A percentile compares a stretch with the other conserved stretches of the same genome.
Evolutionary conservation across 2,888 invertebrate genomes (phyloP).

Genomic region (Osedax fenrisi): DNA sequence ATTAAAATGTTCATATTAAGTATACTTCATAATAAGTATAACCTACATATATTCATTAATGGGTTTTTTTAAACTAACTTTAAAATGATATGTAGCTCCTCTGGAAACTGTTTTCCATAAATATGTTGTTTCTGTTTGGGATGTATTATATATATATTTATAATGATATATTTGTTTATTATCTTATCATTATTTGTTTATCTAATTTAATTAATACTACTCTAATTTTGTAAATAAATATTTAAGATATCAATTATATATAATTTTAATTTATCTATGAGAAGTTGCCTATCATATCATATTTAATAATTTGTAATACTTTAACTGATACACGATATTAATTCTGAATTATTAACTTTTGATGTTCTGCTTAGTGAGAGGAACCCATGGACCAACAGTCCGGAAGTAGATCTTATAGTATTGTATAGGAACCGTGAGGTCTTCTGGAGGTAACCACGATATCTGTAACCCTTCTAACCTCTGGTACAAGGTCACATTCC

Average conservation of each 20-base stretch:
- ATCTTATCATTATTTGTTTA: too few species aligned
- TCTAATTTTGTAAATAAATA: too few species aligned
- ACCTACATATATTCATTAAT: too few species aligned
- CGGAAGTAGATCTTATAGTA: constrained; percentile 43
- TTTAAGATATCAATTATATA: too few species aligned
- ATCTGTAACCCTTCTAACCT: constrained; percentile 78
- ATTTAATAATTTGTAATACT: too few species aligned
- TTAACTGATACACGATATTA: too few species aligned
- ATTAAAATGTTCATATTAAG: too few species aligned
- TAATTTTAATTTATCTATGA: too few species aligned
- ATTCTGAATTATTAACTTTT: constrained; percentile 14
- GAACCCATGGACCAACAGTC: constrained; percentile 36
- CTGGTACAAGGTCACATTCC: constrained; percentile 77
- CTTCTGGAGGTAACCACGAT: constrained; percentile 51
- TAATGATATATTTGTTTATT: neutral
- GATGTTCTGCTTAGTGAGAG: constrained; percentile 23
- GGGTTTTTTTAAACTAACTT: too few species aligned
- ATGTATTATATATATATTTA: neutral
- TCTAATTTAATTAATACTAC: too few species aligned
- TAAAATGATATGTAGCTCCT: constrained; percentile 35
- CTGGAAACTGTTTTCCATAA: constrained; percentile 35
- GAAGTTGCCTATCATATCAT: too few species aligned
- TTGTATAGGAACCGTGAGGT: constrained; percentile 39
- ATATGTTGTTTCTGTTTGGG: constrained; percentile 27
- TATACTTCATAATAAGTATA: too few species aligned